Evolutionary conservation across 2,797 vertebrate species (phyloP), one percentile per base, ranked within the genome.

Genomic region (Myioborus melanocephalus): DNA sequence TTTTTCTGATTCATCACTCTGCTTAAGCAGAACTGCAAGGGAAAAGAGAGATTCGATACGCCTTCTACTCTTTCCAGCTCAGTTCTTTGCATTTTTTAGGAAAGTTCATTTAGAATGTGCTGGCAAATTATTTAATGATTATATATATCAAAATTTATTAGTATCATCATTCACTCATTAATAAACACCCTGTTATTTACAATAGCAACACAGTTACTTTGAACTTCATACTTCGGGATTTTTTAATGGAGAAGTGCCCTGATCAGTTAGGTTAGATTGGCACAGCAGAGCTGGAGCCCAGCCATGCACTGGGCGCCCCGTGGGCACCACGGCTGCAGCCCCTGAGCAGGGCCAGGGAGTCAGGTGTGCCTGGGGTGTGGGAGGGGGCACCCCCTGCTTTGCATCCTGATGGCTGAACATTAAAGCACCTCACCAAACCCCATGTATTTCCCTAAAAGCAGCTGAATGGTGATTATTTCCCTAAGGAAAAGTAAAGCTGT

Each of bases 361-460:
- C 24, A 18, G 24, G 3, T 8, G 59, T 26, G 23, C n/a, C 30
- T 6, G 41, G 17, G 10, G 2, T 7, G 35, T 15, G 4, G 44
- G 24, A 21, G 7, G 3, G 24, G 30, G 34, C 49, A 59, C 7
- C 28, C 23, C 34, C 3, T 2, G 73, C 57, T 78, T n/a, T 20
- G 17, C 1, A 2, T 30, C 41, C 60, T 4, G 6, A 5, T 3
- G 8, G 19, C 57, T 35, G 44, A n/a, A 13, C 5, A 6, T 5
- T 13, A 49, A 39, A 57, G 10, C 24, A 23, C n/a, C 43, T 28
- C 35, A 14, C 35, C n/a, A 47, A 73, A n/a, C 9, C 53, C 61
- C 20, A 0, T 0, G 30, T 0, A 22, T 35, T 81, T n/a, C 37
- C 41, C 41, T 30, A 24, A 53, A 49, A 34, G 8, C 11, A 39